Evolutionary conservation across 2,797 vertebrate genomes (phyloP), one percentile per base, ranked within the genome.

Genomic region (Xenopus petersii): DNA sequence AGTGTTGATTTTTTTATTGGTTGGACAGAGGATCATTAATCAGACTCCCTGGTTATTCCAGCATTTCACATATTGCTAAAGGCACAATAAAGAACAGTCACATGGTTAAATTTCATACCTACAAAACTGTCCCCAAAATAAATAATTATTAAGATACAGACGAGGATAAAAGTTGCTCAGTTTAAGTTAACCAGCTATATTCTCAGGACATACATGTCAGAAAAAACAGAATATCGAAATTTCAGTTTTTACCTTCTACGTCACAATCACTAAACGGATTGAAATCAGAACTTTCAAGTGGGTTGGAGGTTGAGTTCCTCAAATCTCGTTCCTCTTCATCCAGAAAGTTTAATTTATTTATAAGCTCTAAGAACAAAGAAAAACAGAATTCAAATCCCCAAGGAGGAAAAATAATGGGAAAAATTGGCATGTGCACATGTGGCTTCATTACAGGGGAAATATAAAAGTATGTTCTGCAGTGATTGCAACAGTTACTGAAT

Each of bases 271-370:
- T 92, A 86, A 98, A 99, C 0, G 96, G 96, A 85, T 98, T 98
- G 81, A 95, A 86, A 81, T 93, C 92, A 10, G 91, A 84, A 46
- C 97, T 94, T 76, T 92, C 92, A 68, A 97, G 98, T 47, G 95
- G 95, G 82, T 96, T 94, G 24, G 70, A 89, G 85, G 85, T 84
- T 84, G 94, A 88, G 83, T 88, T 86, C 30, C 86, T 85, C 80
- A 88, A 66, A 75, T 94, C 94, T 85, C 88, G 92, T 33, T 95
- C 93, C 73, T 94, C 89, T 80, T 94, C 94, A 2, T 98, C 96
- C 93, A 98, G 86, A 87, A 98, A 97, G 89, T 93, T 98, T 87
- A 98, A 92, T 86, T 98, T 98, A 89, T 92, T 98, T 87, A 98
- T 98, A 82, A 99, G 92, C 83, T 99, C 97, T 98, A 90, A 70